These are phyloP conservation scores for Incurvaria masculella DNA, from an alignment of 2,888 invertebrate species.

Conservation along the genomic window DNA sequence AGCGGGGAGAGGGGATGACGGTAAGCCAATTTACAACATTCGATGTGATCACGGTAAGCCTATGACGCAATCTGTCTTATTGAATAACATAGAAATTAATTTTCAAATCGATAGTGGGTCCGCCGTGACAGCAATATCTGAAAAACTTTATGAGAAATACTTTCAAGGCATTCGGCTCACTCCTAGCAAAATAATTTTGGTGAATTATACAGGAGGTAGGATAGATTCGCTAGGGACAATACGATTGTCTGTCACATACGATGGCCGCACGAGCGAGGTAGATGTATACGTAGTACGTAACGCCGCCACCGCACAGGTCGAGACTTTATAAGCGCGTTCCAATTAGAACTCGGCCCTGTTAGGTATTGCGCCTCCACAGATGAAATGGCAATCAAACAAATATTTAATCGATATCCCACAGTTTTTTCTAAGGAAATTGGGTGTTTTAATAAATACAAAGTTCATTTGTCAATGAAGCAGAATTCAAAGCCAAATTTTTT, in stretches of 20 bases:
- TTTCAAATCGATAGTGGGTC: slow-evolving; percentile 16
- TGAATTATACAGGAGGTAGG: slow-evolving; percentile 11
- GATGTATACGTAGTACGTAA: slow-evolving; percentile 9
- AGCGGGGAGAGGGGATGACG: slow-evolving; percentile 14
- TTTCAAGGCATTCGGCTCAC: slow-evolving; percentile 10
- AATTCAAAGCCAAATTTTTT: not conserved
- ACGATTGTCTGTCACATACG: slow-evolving; percentile 10
- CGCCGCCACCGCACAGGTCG: slow-evolving; percentile 9
- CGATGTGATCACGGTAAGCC: slow-evolving; percentile 9
- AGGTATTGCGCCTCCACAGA: not conserved
- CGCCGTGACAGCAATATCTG: slow-evolving; percentile 13
- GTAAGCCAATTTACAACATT: slow-evolving; percentile 15
- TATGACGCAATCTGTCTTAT: slow-evolving; percentile 11
- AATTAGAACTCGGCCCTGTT: slow-evolving; percentile 8
- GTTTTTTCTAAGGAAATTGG: slow-evolving; percentile 3
- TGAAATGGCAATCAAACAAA: not conserved
- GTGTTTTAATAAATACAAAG: slow-evolving; percentile 1
- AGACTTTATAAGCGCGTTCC: slow-evolving; percentile 9
- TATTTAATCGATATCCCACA: not conserved
- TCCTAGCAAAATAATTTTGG: slow-evolving; percentile 6
- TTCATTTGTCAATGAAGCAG: not conserved
- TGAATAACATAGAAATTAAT: slow-evolving; percentile 10
- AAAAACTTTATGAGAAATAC: slow-evolving; percentile 6
- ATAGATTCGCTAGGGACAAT: slow-evolving; percentile 9
- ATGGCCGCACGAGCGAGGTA: slow-evolving; percentile 1